phyloP scores from a whole-genome alignment of 2,797 vertebrate genomes.

The Phrynocephalus guinanensis region DNA sequence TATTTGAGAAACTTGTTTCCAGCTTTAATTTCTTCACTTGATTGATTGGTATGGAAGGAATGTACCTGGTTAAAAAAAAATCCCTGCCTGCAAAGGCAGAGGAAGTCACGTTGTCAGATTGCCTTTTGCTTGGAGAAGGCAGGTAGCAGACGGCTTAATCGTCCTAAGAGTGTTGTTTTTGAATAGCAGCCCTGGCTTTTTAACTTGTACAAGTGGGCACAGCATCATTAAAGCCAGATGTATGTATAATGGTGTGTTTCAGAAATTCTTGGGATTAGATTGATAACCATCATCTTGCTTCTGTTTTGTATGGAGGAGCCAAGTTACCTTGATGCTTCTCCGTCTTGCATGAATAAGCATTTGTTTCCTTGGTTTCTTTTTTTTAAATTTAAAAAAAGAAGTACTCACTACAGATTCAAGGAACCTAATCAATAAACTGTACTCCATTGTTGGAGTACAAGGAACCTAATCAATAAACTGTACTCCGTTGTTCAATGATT shows the following conservation, averaged over 20 bases:
- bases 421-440: constrained; percentile 31
- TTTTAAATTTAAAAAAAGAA: neutral
- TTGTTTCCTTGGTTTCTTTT: constrained; percentile 42
- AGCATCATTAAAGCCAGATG: constrained; percentile 41
- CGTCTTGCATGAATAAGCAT: constrained; percentile 27
- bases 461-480: constrained; percentile 29
- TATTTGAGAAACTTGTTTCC: constrained; percentile 68
- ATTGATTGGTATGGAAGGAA: constrained; percentile 80
- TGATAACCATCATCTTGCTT: constrained; percentile 36
- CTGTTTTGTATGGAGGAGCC: constrained; percentile 9
- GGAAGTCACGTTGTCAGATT: constrained; percentile 66
- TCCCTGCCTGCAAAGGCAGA: constrained; percentile 68
- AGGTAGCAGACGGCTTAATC: constrained; percentile 30
- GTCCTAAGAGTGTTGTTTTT: constrained; percentile 43
- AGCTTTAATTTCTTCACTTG: constrained; percentile 67
- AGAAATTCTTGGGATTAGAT: constrained; percentile 21
- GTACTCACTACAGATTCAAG: constrained; percentile 3
- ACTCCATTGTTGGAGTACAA: constrained; percentile 13
- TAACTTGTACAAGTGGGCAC: constrained; percentile 13
- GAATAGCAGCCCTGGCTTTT: constrained; percentile 29
- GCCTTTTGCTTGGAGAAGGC: constrained; percentile 22
- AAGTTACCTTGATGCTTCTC: constrained; percentile 24
- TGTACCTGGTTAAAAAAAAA: constrained; percentile 71
- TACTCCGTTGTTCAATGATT: constrained; percentile 12
- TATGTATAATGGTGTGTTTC: constrained; percentile 32